Percentiles rank a stretch among this genome's conserved stretches.
Evolutionary conservation across 2,888 invertebrate species (phyloP).

Genomic region (Antitype chi): DNA sequence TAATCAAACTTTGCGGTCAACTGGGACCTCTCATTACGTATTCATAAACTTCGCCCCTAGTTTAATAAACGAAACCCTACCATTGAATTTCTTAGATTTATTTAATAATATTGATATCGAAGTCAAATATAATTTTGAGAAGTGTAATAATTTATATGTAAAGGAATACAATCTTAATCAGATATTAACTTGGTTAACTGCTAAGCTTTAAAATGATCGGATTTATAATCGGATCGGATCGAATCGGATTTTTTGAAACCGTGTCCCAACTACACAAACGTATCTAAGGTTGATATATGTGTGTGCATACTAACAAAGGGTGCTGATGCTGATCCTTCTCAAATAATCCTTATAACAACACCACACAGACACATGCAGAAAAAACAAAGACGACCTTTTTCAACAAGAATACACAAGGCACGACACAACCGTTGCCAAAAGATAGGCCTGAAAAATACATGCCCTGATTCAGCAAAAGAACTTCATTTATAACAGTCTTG

Average conservation of each 20-base stretch:
- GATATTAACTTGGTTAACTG: neutral
- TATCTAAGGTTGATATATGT: constrained; percentile 14
- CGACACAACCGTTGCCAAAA: constrained; percentile 19
- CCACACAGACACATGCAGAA: neutral
- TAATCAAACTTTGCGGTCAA: constrained; percentile 52
- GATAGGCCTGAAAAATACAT: constrained; percentile 12
- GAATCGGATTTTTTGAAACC: no score
- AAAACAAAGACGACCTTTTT: constrained; percentile 26
- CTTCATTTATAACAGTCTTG: constrained; percentile 10
- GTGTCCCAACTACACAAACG: neutral
- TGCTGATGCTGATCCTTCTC: constrained; percentile 1
- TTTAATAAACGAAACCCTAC: constrained; percentile 33
- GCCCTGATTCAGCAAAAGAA: constrained; percentile 14
- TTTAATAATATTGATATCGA: constrained; percentile 11
- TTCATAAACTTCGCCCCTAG: constrained; percentile 48
- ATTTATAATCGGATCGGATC: no score
- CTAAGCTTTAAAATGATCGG: neutral
- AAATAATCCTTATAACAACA: constrained; percentile 20
- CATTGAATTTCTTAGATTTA: constrained; percentile 32
- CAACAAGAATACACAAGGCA: neutral
- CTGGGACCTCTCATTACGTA: constrained; percentile 33
- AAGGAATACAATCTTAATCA: constrained; percentile 1
- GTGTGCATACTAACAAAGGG: neutral
- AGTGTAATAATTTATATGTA: neutral
- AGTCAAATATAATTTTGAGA: constrained; percentile 8